Percentiles rank a stretch among this genome's conserved stretches.
phyloP scores from a whole-genome alignment of 2,888 invertebrate species.

The Latheticus oryzae region DNA sequence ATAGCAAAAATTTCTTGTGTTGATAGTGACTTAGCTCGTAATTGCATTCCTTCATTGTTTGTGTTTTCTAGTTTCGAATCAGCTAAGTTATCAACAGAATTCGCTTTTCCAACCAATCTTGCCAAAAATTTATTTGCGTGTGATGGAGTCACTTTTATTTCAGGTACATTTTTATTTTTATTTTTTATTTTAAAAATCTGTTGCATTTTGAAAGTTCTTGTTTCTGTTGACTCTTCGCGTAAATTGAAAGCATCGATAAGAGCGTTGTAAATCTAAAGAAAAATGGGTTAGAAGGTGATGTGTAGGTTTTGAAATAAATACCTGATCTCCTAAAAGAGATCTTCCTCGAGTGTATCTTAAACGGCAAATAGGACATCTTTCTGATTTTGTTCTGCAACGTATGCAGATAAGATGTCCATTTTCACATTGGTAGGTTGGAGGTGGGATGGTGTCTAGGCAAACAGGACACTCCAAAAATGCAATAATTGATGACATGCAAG shows the following conservation, averaged over 20 bases:
- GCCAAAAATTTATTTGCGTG: constrained; percentile 67
- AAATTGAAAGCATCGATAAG: constrained; percentile 68
- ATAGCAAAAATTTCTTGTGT: constrained; percentile 65
- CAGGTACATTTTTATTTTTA: constrained; percentile 58
- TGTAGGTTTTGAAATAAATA: no score
- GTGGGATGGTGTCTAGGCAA: constrained; percentile 72
- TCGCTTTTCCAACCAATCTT: constrained; percentile 66
- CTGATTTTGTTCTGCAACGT: constrained; percentile 71
- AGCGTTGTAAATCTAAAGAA: constrained; percentile 65
- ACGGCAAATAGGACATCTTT: constrained; percentile 74
- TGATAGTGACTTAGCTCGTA: constrained; percentile 65
- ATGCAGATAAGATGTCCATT: constrained; percentile 75
- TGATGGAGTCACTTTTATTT: constrained; percentile 62
- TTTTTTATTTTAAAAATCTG: constrained; percentile 65
- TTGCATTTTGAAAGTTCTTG: constrained; percentile 63
- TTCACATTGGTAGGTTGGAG: constrained; percentile 74
- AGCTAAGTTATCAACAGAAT: constrained; percentile 67
- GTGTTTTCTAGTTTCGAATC: constrained; percentile 38
- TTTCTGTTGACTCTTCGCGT: constrained; percentile 60
- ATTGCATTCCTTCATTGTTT: constrained; percentile 48
- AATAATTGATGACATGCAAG: constrained; percentile 68
- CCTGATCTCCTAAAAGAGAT: constrained; percentile 69
- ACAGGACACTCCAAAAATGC: constrained; percentile 74
- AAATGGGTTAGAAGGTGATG: no score
- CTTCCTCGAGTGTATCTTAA: constrained; percentile 68